Conservation (phyloP, 92 coral and sea anemone species). For the Porites rus region DNA sequence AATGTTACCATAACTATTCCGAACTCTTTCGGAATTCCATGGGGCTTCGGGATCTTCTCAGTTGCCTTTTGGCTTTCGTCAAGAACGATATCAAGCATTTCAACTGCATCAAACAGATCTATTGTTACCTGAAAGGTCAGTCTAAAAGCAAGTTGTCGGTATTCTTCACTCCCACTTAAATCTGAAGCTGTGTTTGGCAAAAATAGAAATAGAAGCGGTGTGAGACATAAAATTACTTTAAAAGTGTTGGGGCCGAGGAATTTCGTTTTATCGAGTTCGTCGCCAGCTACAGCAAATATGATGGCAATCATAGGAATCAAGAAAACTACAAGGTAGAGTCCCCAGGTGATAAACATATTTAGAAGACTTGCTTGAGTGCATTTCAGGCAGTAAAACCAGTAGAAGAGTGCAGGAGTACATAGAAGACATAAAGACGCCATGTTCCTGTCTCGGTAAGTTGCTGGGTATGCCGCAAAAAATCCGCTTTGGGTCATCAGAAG, state of each 20-base stretch:
- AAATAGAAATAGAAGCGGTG: slow-evolving; percentile 26
- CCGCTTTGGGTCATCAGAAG: slow-evolving; percentile 9
- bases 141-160: slow-evolving; percentile 49
- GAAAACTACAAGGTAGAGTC: background rate
- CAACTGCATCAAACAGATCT: slow-evolving; percentile 75
- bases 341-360: background rate
- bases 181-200: slow-evolving; percentile 25
- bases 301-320: background rate
- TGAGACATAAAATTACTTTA: slow-evolving; percentile 1
- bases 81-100: slow-evolving; percentile 62
- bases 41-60: no score
- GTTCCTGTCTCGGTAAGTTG: background rate
- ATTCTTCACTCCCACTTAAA: background rate
- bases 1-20: no score
- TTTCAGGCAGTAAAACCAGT: slow-evolving; percentile 4
- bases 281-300: slow-evolving; percentile 3
- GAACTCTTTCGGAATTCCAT: slow-evolving; percentile 1
- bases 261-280: slow-evolving; percentile 1
- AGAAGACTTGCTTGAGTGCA: no score
- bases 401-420: background rate
- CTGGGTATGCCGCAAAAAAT: slow-evolving; percentile 8
- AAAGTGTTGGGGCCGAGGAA: slow-evolving; percentile 17
- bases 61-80: slow-evolving; percentile 21
- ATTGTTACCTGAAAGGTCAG: slow-evolving; percentile 38
- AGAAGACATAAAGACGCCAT: background rate